Conservation (phyloP, 1,140 invertebrate genomes). For the Macrotrachela quadricornifera region DNA sequence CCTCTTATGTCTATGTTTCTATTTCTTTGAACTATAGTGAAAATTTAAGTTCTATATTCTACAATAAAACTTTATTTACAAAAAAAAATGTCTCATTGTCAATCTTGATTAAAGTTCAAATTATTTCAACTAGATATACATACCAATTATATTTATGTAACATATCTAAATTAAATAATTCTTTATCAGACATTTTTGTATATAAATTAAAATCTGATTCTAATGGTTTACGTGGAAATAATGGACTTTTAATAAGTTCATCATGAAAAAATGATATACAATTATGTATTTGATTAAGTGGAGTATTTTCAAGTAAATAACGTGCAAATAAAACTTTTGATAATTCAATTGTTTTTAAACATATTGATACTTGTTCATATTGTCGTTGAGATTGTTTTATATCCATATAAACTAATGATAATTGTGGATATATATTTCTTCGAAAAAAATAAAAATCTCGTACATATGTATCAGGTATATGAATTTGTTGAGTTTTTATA, state of each 20-base stretch:
- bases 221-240: constrained; percentile 87
- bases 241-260: constrained; percentile 89
- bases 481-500: constrained; percentile 87
- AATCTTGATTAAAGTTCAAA: no score
- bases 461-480: constrained; percentile 75
- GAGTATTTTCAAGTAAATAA: neutral
- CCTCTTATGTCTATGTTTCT: no score
- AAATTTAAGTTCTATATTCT: no score
- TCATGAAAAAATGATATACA: constrained; percentile 67
- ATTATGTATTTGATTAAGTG: constrained; percentile 2
- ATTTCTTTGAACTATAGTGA: no score
- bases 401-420: constrained; percentile 34
- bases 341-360: constrained; percentile 4
- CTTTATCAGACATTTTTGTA: constrained; percentile 65
- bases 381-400: no score
- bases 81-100: no score
- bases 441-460: constrained; percentile 98
- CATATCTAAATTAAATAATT: constrained; percentile 1
- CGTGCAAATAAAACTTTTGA: constrained; percentile 9
- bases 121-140: no score
- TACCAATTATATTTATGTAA: no score
- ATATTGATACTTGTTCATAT: neutral
- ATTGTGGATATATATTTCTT: constrained; percentile 84
- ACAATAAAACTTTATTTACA: no score
- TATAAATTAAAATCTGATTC: constrained; percentile 86